phyloP scores from a whole-genome alignment of 92 coral and sea anemone species.

The Phymanthus crucifer region DNA sequence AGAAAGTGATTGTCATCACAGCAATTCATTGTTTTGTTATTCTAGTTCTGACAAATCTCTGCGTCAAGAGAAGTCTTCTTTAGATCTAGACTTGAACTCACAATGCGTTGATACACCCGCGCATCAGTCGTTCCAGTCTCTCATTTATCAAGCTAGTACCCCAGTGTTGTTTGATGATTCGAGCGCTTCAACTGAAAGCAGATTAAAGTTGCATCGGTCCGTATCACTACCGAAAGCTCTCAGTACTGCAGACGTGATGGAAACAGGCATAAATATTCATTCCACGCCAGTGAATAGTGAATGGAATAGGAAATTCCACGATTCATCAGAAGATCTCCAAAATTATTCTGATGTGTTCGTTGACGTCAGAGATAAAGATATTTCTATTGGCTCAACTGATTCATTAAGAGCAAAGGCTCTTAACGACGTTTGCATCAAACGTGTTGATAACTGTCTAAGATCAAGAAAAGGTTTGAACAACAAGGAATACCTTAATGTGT shows the following conservation, averaged over 20 bases:
- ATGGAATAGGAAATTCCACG: not conserved
- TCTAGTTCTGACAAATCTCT: not conserved
- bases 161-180: slow-evolving; percentile 30
- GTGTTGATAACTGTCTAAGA: not conserved
- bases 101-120: not conserved
- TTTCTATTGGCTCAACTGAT: not conserved
- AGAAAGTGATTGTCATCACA: not conserved
- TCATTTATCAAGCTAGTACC: not conserved
- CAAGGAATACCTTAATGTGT: not conserved
- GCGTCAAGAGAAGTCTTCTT: not conserved
- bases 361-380: not conserved
- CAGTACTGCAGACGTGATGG: not conserved
- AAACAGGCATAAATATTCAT: not conserved
- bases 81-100: not conserved
- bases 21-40: not conserved
- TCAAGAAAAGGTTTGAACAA: not conserved
- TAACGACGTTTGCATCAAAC: not conserved
- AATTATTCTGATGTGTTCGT: not conserved
- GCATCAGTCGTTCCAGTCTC: not conserved
- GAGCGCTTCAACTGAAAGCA: not conserved
- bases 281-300: not conserved
- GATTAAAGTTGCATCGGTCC: not conserved
- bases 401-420: not conserved
- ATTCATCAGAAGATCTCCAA: slow-evolving; percentile 1
- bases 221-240: not conserved